Conservation (phyloP, 2,797 vertebrate genomes). For the Platyrinchus mystaceus region DNA sequence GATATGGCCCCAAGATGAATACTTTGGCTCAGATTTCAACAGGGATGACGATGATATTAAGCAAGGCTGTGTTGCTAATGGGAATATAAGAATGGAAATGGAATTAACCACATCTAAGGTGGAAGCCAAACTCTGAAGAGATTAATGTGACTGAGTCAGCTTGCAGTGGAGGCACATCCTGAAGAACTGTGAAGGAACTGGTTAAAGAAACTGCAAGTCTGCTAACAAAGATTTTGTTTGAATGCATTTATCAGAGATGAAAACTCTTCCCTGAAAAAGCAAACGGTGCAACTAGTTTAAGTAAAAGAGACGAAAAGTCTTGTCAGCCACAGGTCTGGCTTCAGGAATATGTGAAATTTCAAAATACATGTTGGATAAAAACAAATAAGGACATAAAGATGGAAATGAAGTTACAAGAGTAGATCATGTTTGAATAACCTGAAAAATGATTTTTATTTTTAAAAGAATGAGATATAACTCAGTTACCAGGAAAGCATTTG, state of each 20-base stretch:
- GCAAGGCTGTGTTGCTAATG: conserved; percentile 47
- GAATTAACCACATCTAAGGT: conserved; percentile 65
- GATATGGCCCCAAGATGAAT: conserved; percentile 49
- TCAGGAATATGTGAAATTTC: not conserved
- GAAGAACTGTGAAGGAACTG: conserved; percentile 7
- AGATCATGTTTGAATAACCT: not conserved
- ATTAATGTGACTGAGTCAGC: conserved; percentile 56
- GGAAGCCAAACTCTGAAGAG: conserved; percentile 38
- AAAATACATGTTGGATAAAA: not conserved
- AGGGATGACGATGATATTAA: conserved; percentile 44
- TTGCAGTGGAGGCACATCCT: not conserved
- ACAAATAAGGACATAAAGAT: not conserved
- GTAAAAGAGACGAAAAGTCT: not conserved
- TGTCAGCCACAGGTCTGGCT: not conserved
- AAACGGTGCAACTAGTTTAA: not conserved
- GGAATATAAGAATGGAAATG: conserved; percentile 62
- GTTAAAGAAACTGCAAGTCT: conserved; percentile 13
- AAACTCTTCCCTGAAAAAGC: not conserved
- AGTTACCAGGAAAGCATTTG: not conserved
- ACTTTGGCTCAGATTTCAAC: conserved; percentile 47
- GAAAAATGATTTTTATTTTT: not conserved
- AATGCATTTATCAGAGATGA: not conserved
- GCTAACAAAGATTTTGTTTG: conserved; percentile 18
- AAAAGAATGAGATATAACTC: not conserved
- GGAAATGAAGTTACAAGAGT: not conserved